A percentile compares a stretch with the other conserved stretches of the same genome.
Evolutionary conservation across 2,797 vertebrate species (phyloP).

Genomic region (Poeciliopsis paucimaculata): DNA sequence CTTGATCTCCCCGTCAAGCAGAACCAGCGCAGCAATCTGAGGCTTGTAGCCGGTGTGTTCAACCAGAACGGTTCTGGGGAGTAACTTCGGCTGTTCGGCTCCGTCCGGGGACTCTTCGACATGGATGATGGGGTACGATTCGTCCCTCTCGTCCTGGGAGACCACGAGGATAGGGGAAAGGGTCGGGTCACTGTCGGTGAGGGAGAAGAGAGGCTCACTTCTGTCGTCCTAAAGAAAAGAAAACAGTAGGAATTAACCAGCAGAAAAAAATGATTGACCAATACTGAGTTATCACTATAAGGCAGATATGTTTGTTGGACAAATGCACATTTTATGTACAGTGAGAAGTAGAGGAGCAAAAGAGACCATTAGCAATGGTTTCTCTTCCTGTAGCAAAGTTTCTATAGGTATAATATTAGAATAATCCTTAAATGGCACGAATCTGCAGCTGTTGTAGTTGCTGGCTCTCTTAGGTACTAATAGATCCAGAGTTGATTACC

Average conservation of each 20-base stretch:
- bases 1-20: background rate
- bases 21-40: conserved; percentile 57
- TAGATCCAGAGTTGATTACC: conserved; percentile 77
- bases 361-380: background rate
- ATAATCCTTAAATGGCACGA: background rate
- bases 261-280: background rate
- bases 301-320: background rate
- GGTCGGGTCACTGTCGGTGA: conserved; percentile 75
- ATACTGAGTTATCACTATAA: background rate
- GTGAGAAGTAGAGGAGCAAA: background rate
- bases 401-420: background rate
- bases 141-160: conserved; percentile 49
- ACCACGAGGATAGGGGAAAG: conserved; percentile 81
- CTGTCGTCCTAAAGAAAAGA: conserved; percentile 64
- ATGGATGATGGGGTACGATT: conserved; percentile 55
- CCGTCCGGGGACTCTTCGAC: background rate
- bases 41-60: conserved; percentile 81
- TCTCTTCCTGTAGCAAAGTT: background rate
- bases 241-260: background rate
- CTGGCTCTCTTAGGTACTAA: background rate
- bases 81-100: background rate
- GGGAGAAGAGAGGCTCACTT: conserved; percentile 37
- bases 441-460: background rate
- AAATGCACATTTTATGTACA: background rate
- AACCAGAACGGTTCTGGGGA: background rate